These are phyloP conservation scores for Polyommatus iphigenia DNA, from an alignment of 2,888 invertebrate species.

Conservation along the genomic window DNA sequence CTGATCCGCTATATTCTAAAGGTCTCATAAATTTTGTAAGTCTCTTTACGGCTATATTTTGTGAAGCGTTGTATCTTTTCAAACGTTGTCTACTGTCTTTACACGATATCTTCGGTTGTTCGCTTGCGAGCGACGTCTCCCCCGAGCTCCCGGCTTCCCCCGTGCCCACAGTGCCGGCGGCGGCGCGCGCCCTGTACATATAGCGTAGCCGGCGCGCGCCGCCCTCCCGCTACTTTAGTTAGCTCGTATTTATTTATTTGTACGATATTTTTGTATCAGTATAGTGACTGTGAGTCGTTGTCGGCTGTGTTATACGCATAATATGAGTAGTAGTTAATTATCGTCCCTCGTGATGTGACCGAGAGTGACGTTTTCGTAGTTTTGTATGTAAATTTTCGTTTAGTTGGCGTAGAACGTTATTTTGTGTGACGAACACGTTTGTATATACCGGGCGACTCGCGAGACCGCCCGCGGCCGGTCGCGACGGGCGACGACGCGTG, in stretches of 20 bases:
- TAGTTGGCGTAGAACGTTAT: not conserved
- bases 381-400: conserved; percentile 20
- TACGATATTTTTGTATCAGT: conserved; percentile 17
- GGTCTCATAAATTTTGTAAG: conserved; percentile 18
- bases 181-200: conserved; percentile 24
- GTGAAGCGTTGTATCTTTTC: conserved; percentile 26
- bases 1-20: conserved; percentile 18
- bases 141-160: not conserved
- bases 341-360: conserved; percentile 11
- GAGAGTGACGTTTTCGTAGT: not conserved
- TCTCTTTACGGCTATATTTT: conserved; percentile 23
- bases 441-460: conserved; percentile 2
- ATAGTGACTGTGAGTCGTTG: conserved; percentile 27
- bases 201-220: conserved; percentile 12
- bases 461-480: not conserved
- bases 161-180: not conserved
- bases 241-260: conserved; percentile 27
- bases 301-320: conserved; percentile 28
- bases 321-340: conserved; percentile 27
- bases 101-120: not conserved
- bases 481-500: not conserved
- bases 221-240: not conserved
- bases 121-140: not conserved
- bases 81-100: conserved; percentile 13
- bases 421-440: conserved; percentile 6